Conservation (phyloP, 2,113 vertebrate genomes). For the Plecotus auritus region DNA sequence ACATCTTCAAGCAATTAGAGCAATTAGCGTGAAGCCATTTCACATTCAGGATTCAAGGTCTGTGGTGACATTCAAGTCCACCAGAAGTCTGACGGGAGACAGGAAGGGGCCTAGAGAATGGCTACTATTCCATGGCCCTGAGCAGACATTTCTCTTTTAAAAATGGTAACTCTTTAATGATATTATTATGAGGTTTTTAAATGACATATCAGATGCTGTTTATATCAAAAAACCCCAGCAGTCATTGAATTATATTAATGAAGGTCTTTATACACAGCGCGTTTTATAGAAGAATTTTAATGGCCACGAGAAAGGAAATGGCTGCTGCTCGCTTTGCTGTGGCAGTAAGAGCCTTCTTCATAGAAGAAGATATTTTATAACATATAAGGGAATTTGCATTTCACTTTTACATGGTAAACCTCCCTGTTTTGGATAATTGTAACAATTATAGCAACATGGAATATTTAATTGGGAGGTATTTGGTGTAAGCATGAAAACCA, state of each 20-base stretch:
- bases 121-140: conserved; percentile 31
- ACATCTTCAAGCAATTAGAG: conserved; percentile 97
- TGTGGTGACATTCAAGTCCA: conserved; percentile 88
- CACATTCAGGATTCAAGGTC: conserved; percentile 92
- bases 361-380: conserved; percentile 64
- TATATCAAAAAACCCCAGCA: conserved; percentile 58
- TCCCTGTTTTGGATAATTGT: conserved; percentile 65
- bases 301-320: background rate
- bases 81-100: conserved; percentile 72
- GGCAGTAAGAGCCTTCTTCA: conserved; percentile 58
- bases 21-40: conserved; percentile 93
- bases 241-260: conserved; percentile 67
- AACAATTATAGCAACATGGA: conserved; percentile 70
- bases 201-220: conserved; percentile 61
- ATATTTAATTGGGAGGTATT: conserved; percentile 69
- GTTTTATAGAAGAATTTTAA: conserved; percentile 11
- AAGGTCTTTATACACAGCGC: conserved; percentile 57
- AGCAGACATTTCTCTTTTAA: conserved; percentile 61
- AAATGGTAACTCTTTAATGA: conserved; percentile 53
- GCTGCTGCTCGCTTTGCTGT: conserved; percentile 2
- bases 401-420: conserved; percentile 72
- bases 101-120: conserved; percentile 47
- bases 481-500: conserved; percentile 76
- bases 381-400: conserved; percentile 74
- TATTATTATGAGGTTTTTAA: conserved; percentile 51